Base-by-base conservation (phyloP, 2,888 invertebrate species). In the Orthonevra nobilis region DNA sequence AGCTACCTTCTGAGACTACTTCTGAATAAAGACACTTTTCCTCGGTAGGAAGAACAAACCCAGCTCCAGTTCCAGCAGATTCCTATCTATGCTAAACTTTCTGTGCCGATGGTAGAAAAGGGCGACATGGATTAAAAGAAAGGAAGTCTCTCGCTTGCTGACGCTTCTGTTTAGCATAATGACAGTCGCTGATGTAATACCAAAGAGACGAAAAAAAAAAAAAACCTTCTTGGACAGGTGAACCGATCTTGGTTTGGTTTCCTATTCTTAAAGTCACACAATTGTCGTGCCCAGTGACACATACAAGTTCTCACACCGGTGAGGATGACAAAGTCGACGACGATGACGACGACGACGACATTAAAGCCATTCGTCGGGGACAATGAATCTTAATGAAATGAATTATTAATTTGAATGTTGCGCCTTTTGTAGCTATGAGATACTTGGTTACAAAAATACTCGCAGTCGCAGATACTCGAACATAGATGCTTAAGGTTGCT, bases 351-450 rank as follows among this genome's bases (percentile, higher is more conserved):
- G 60, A 72, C 79, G 52, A 72, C 54, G 73, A 81, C 81, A 73
- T 69, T 77, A 56, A 52, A 81, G 52, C 54, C 77, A 56, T 36
- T 66, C 36, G 61, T 52, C 72, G 61, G 72, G 66, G 72, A 68
- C 72, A 79, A 79, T 79, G 79, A 79, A 79, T 79, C 56, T 79
- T 79, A 79, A 79, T 72, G 46, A 79, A 72, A 79, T 79, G 79
- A 79, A 79, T 79, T 79, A 79, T 66, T 79, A 72, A 79, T 72
- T 72, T 66, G 66, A 46, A 61, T 79, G 72, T 79, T 66, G 66
- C 56, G 66, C 34, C 66, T n/a, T 79, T 56, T 60, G 70, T 52
- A 40, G n/a, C n/a, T n/a, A n/a, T n/a, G 40, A 23, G 38, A 58
- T 64, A 69, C 42, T 54, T 38, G 52, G 0, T 48, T 32, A 10